Evolutionary conservation across 2,113 vertebrate genomes (phyloP).

Genomic region (Desmodus rotundus): DNA sequence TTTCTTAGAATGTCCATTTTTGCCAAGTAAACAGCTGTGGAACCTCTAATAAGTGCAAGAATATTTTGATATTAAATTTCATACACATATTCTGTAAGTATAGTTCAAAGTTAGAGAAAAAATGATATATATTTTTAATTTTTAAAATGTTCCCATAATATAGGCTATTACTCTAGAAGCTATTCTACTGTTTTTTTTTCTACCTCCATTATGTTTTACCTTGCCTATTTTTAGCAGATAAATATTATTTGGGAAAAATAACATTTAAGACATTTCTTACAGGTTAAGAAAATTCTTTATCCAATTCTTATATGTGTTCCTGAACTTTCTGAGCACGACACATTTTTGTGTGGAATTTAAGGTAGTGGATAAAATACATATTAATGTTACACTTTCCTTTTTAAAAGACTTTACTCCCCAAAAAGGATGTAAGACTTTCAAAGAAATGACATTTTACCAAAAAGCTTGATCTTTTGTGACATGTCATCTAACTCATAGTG

Average conservation of each 20-base stretch:
- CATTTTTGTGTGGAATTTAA: constrained; percentile 11
- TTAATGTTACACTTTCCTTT: constrained; percentile 35
- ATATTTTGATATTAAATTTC: background rate
- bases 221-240: background rate
- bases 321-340: background rate
- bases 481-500: constrained; percentile 72
- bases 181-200: background rate
- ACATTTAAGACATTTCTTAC: background rate
- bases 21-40: background rate
- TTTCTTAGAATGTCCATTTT: background rate
- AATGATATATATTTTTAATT: background rate
- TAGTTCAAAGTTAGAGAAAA: constrained; percentile 7
- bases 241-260: background rate
- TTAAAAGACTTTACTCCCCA: constrained; percentile 45
- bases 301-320: background rate
- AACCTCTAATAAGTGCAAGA: constrained; percentile 14
- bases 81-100: background rate
- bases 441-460: constrained; percentile 76
- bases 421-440: constrained; percentile 56
- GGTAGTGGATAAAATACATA: constrained; percentile 12
- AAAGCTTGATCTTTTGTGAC: constrained; percentile 74
- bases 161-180: background rate
- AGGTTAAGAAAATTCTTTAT: background rate
- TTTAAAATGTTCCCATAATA: background rate
- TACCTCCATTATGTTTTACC: background rate